A percentile compares a stretch with the other conserved stretches of the same genome.
Evolutionary conservation across 2,113 vertebrate genomes (phyloP).

Genomic region (Merops nubicus): DNA sequence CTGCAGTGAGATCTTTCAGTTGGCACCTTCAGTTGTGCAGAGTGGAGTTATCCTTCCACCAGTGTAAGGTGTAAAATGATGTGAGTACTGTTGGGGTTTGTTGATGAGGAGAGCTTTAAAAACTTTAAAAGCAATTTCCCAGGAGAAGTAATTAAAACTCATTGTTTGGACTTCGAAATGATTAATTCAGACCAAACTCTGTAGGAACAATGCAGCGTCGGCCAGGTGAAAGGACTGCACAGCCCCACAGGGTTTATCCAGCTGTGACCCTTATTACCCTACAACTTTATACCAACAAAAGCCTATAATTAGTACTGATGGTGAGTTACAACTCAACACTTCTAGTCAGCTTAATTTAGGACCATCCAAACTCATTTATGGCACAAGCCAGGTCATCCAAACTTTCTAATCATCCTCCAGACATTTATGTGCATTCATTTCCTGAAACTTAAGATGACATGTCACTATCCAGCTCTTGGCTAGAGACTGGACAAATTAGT

Average conservation of each 20-base stretch:
- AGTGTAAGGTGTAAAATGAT: background rate
- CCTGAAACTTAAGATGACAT: background rate
- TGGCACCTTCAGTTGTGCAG: background rate
- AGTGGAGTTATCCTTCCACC: background rate
- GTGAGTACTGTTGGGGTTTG: background rate
- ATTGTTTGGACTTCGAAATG: background rate
- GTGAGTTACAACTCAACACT: background rate
- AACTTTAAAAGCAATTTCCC: background rate
- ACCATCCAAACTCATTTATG: background rate
- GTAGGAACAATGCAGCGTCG: background rate
- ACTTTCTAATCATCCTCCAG: conserved; percentile 30
- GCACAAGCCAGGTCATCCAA: background rate
- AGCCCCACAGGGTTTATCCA: background rate
- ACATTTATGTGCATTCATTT: background rate
- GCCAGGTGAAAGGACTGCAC: background rate
- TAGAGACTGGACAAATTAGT: background rate
- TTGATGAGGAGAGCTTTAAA: background rate
- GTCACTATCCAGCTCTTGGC: background rate
- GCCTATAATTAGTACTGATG: background rate
- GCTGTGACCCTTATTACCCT: background rate
- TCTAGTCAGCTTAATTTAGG: conserved; percentile 3
- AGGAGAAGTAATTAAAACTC: background rate
- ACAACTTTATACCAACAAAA: background rate
- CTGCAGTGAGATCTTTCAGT: background rate
- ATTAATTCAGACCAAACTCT: background rate